These are phyloP conservation scores for Enoplolaimus lenunculus DNA, from an alignment of 2,888 invertebrate genomes.

Conservation along the genomic window DNA sequence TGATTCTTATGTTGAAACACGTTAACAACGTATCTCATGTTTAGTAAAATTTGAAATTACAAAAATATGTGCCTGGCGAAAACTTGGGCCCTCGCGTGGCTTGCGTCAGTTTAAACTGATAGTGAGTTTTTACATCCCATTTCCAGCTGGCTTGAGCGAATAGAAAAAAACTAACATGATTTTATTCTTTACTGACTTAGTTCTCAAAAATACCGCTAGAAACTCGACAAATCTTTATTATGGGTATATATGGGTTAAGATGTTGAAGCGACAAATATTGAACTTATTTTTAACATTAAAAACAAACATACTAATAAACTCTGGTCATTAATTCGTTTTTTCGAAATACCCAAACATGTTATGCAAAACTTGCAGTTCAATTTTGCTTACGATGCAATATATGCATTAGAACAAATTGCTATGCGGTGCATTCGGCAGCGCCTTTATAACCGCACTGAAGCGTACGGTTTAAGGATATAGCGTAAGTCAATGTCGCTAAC, in stretches of 20 bases:
- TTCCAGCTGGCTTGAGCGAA: not conserved
- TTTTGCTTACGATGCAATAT: no score
- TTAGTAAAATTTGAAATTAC: not conserved
- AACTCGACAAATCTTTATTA: not conserved
- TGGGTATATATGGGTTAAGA: conserved; percentile 1
- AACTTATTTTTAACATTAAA: no score
- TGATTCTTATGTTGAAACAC: not conserved
- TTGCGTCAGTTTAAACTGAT: not conserved
- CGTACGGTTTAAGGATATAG: no score
- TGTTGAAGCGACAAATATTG: no score
- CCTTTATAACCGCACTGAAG: no score
- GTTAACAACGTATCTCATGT: not conserved
- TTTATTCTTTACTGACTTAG: not conserved
- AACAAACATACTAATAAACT: no score
- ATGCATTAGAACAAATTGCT: no score
- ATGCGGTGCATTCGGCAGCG: no score
- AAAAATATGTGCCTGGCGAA: not conserved
- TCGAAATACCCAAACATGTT: no score
- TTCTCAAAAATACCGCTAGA: not conserved
- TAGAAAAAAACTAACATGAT: not conserved
- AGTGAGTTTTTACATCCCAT: not conserved
- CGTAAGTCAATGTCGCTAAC: no score
- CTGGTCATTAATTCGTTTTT: no score
- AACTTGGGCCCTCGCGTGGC: not conserved
- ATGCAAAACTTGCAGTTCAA: no score